phyloP scores from a whole-genome alignment of 2,888 invertebrate species.

The Sarcophaga carnaria region DNA sequence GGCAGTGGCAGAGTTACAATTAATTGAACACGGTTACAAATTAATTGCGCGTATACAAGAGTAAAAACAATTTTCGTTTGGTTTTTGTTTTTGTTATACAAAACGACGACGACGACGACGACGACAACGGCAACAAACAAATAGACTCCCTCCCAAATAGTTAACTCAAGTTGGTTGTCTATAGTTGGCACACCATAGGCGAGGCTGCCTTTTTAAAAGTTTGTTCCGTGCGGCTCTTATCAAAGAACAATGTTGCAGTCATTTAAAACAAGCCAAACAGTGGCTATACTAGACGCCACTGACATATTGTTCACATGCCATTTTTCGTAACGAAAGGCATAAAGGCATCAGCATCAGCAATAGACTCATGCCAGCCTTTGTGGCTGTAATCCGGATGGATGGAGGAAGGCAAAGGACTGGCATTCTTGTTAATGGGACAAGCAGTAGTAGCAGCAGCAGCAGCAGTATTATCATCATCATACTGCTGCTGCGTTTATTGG shows the following conservation, averaged over 20 bases:
- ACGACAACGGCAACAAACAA: not conserved
- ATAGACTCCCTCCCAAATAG: constrained; percentile 26
- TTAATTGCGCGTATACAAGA: constrained; percentile 67
- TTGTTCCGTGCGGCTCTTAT: constrained; percentile 57
- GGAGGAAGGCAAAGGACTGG: not conserved
- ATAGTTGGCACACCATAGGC: not conserved
- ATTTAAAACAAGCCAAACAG: constrained; percentile 67
- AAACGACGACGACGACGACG: not conserved
- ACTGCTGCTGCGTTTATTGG: constrained; percentile 50
- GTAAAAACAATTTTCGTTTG: constrained; percentile 28
- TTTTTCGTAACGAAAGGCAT: constrained; percentile 36
- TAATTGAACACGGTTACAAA: constrained; percentile 70
- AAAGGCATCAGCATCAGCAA: not conserved
- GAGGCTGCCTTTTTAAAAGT: constrained; percentile 32
- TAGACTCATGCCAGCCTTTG: not conserved
- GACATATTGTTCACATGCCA: constrained; percentile 70
- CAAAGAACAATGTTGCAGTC: constrained; percentile 68
- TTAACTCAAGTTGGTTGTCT: not conserved
- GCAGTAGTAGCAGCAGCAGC: constrained; percentile 18
- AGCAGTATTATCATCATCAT: not conserved
- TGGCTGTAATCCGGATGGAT: not conserved
- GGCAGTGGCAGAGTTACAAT: constrained; percentile 64
- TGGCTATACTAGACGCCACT: constrained; percentile 66
- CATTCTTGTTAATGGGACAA: not conserved
- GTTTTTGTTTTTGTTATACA: not conserved